A percentile compares a stretch with the other conserved stretches of the same genome.
These are phyloP conservation scores for Dallia pectoralis DNA, from an alignment of 2,797 vertebrate genomes.

Conservation along the genomic window DNA sequence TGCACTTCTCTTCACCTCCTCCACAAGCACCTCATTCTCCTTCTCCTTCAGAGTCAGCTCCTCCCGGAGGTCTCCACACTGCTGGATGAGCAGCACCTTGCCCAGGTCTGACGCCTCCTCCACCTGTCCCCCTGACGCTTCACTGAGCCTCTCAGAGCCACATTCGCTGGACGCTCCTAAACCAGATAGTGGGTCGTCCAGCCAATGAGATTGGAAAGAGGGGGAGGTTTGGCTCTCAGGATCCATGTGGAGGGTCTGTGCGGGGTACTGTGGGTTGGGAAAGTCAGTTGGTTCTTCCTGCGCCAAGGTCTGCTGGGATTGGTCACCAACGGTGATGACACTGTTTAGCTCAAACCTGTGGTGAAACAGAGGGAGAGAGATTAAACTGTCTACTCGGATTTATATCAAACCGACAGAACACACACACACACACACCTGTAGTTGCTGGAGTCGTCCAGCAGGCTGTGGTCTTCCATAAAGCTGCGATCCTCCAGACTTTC, in stretches of 20 bases:
- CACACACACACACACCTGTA: conserved; percentile 42
- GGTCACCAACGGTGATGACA: conserved; percentile 60
- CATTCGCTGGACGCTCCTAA: neutral
- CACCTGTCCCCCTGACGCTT: conserved; percentile 4
- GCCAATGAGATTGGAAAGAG: conserved; percentile 47
- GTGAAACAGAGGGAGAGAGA: neutral
- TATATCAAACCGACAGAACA: neutral
- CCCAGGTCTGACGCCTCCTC: conserved; percentile 49
- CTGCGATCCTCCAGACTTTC: conserved; percentile 55
- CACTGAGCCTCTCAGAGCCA: conserved; percentile 31
- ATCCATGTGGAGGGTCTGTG: neutral
- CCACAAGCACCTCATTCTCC: conserved; percentile 64
- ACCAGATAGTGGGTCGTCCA: conserved; percentile 30
- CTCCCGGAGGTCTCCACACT: conserved; percentile 70
- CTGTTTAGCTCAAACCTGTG: conserved; percentile 68
- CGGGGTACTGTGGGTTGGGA: conserved; percentile 17
- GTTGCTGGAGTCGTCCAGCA: conserved; percentile 65
- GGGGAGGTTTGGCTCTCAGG: conserved; percentile 17
- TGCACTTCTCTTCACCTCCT: conserved; percentile 65
- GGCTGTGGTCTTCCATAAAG: conserved; percentile 53
- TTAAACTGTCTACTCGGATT: neutral
- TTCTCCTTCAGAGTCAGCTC: conserved; percentile 71
- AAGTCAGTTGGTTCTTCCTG: conserved; percentile 35
- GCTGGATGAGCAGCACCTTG: conserved; percentile 66
- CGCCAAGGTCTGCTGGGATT: conserved; percentile 63